Evolutionary conservation across 35 echinoderm and acorn worm species (phyloP).

Genomic region (Strongylocentrotus purpuratus): DNA sequence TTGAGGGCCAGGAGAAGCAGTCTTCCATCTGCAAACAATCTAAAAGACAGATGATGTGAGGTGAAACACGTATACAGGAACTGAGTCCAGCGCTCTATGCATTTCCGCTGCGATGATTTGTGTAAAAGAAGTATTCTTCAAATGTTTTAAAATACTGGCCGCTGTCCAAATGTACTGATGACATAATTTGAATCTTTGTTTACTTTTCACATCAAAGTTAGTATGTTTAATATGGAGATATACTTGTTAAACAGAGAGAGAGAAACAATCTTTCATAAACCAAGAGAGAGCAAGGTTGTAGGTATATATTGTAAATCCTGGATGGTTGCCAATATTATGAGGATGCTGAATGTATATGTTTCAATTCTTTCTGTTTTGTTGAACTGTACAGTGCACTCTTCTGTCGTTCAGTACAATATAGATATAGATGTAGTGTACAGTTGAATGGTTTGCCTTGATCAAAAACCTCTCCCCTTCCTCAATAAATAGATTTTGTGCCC

Average conservation of each 20-base stretch:
- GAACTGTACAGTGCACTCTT: background rate
- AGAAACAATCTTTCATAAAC: too few relatives aligned
- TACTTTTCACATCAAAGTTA: background rate
- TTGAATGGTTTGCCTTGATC: background rate
- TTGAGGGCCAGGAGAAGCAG: background rate
- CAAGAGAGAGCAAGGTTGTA: too few relatives aligned
- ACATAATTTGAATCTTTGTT: background rate
- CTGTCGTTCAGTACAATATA: too few relatives aligned
- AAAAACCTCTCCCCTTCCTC: too few relatives aligned
- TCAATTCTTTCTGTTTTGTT: background rate
- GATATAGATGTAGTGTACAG: background rate
- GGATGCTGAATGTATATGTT: background rate
- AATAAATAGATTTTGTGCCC: too few relatives aligned
- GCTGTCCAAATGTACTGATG: background rate
- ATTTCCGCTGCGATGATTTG: background rate
- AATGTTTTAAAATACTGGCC: background rate
- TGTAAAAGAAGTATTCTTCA: background rate
- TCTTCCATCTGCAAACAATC: background rate
- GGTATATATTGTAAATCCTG: background rate
- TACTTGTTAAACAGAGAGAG: background rate
- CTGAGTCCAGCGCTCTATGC: background rate
- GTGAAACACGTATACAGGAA: background rate
- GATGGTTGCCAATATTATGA: background rate
- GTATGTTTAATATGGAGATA: background rate
- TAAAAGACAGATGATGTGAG: background rate